These are phyloP conservation scores for Synergus japonicus DNA, from an alignment of 2,888 invertebrate genomes.

Conservation along the genomic window DNA sequence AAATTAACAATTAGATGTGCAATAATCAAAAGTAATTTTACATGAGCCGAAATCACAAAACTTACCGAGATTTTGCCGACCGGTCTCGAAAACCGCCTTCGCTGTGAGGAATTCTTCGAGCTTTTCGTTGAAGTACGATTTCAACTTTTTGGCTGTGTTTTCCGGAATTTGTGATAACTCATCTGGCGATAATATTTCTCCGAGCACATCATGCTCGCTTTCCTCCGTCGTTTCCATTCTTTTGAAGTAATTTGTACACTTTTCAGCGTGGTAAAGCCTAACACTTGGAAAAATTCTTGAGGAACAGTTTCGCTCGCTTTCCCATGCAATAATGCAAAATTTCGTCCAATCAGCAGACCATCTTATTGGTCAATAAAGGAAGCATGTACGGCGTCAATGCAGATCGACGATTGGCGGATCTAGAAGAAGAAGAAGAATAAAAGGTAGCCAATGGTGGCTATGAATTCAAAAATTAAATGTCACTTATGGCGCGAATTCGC, in stretches of 20 bases:
- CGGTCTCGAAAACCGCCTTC: slow-evolving; percentile 86
- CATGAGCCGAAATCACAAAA: background rate
- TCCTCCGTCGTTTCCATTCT: slow-evolving; percentile 50
- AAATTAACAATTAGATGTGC: background rate
- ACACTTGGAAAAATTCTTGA: background rate
- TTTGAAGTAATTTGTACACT: background rate
- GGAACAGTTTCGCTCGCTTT: no score
- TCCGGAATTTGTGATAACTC: slow-evolving; percentile 80
- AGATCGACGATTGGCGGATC: no score
- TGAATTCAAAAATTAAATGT: no score
- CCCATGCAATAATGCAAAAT: no score
- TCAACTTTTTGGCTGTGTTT: slow-evolving; percentile 82
- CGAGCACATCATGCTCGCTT: slow-evolving; percentile 59
- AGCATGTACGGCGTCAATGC: no score
- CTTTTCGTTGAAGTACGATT: slow-evolving; percentile 80
- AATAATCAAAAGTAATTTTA: background rate
- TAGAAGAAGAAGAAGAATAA: no score
- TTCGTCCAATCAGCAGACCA: no score
- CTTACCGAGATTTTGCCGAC: slow-evolving; percentile 82
- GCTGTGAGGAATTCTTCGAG: slow-evolving; percentile 86
- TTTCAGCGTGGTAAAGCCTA: background rate
- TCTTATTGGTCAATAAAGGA: no score
- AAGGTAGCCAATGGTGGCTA: no score
- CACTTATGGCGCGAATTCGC: no score
- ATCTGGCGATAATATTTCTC: slow-evolving; percentile 78